Conservation (phyloP, 2,888 invertebrate species). For the Oxycera nigricornis region DNA sequence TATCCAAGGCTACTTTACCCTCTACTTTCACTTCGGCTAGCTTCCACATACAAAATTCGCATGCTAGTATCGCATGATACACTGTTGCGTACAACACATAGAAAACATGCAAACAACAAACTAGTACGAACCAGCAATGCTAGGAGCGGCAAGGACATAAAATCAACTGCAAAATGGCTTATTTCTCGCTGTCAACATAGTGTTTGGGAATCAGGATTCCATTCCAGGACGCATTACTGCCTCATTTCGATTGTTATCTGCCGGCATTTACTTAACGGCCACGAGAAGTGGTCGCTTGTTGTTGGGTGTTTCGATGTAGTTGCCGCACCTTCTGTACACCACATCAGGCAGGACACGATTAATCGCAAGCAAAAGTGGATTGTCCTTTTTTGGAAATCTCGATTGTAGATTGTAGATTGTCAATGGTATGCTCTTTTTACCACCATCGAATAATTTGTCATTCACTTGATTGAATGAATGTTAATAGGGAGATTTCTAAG, state of each 20-base stretch:
- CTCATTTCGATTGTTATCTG: conserved; percentile 9
- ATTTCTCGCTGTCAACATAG: background rate
- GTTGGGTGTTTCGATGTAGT: background rate
- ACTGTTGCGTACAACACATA: conserved; percentile 8
- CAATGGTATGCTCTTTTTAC: no score
- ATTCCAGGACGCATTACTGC: background rate
- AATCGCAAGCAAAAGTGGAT: background rate
- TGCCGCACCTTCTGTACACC: background rate
- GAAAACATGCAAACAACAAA: background rate
- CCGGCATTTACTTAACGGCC: conserved; percentile 18
- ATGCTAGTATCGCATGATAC: background rate
- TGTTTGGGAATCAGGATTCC: background rate
- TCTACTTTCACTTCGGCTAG: no score
- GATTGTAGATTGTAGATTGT: conserved; percentile 2
- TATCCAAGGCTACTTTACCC: no score
- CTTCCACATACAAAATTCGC: no score
- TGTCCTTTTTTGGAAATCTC: conserved; percentile 23
- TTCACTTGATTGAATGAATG: no score
- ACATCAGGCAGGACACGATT: background rate
- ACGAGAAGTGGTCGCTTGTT: conserved; percentile 9
- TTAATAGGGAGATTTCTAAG: no score
- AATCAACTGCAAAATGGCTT: conserved; percentile 7
- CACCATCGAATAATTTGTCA: no score
- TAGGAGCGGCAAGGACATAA: conserved; percentile 16
- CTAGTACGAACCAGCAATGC: conserved; percentile 4